Evolutionary conservation across 37 sponge, comb jelly and placozoan species (phyloP).

Genomic region (Bolinopsis microptera): DNA sequence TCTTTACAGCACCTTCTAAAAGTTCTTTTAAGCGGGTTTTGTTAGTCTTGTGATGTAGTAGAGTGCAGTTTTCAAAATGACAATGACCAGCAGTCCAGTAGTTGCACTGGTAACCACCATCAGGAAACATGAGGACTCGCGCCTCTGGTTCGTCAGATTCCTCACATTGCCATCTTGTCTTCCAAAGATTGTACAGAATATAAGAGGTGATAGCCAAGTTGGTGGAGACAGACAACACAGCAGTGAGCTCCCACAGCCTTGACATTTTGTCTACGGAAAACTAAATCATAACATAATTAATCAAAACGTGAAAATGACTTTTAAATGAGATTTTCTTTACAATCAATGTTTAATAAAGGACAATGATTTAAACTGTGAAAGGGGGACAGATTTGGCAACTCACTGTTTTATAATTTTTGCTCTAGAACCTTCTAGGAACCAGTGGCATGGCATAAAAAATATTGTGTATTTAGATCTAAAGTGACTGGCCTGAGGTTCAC

Average conservation of each 20-base stretch:
- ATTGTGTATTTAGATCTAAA: no score
- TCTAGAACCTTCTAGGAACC: no score
- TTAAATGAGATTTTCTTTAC: no score
- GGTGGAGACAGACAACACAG: background rate
- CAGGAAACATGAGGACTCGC: slow-evolving; percentile 75
- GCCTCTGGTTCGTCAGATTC: background rate
- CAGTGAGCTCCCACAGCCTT: background rate
- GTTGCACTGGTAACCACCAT: slow-evolving; percentile 59
- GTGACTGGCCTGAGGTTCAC: no score
- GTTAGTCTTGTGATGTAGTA: slow-evolving; percentile 16
- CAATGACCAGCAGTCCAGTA: slow-evolving; percentile 36
- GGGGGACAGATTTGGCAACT: no score
- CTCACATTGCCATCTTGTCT: background rate
- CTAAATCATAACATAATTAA: no score
- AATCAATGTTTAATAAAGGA: no score
- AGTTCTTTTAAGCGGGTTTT: background rate
- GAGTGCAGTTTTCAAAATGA: background rate
- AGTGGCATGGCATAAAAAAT: no score
- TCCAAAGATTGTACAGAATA: background rate
- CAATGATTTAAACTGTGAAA: no score
- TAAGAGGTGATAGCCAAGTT: background rate
- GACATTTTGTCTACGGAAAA: no score
- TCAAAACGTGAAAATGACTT: no score
- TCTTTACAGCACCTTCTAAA: slow-evolving; percentile 67
- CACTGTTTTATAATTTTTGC: no score